phyloP scores from a whole-genome alignment of 2,113 vertebrate genomes.

The Lepus europaeus region DNA sequence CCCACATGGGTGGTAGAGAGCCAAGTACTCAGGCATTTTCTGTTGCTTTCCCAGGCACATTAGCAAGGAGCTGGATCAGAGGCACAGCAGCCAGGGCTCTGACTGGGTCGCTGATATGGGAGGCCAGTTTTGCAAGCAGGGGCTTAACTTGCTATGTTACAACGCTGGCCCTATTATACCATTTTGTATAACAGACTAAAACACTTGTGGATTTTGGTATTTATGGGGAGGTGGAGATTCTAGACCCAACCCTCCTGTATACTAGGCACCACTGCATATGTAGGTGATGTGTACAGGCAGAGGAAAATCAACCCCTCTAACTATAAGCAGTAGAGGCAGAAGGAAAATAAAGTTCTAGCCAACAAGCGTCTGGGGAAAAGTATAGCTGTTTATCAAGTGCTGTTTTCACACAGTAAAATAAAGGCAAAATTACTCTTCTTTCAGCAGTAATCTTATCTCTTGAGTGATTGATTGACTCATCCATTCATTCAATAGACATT shows the following conservation, averaged over 20 bases:
- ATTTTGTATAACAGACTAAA: background rate
- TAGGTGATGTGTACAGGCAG: background rate
- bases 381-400: background rate
- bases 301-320: slow-evolving; percentile 34
- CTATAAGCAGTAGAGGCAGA: background rate
- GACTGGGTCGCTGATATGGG: no score
- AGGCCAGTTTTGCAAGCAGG: no score
- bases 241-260: background rate
- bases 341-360: slow-evolving; percentile 31
- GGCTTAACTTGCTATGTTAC: no score
- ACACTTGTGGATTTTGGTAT: background rate
- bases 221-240: no score
- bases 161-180: no score
- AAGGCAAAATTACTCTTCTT: slow-evolving; percentile 15
- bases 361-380: slow-evolving; percentile 27
- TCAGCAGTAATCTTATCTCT: background rate
- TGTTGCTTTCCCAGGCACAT: no score
- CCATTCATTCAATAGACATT: slow-evolving; percentile 8
- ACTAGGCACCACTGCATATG: background rate
- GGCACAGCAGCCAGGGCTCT: no score
- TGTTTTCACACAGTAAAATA: background rate
- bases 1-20: no score
- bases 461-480: background rate
- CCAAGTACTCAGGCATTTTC: no score
- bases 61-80: no score